Evolutionary conservation across 2,888 invertebrate genomes (phyloP).

Genomic region (Gasteruption jaculator): DNA sequence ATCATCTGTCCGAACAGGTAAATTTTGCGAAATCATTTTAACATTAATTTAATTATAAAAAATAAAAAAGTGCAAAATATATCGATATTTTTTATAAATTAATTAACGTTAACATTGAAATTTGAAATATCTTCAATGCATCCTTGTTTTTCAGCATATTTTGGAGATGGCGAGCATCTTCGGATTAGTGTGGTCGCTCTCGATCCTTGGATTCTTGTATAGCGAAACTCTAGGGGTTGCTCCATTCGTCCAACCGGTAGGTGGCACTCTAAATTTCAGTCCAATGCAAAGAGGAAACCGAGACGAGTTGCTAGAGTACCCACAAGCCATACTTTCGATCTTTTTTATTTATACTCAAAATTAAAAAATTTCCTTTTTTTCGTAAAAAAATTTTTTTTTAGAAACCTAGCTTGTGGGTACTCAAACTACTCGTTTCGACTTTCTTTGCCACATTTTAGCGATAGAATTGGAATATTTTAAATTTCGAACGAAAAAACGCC

Average conservation of each 20-base stretch:
- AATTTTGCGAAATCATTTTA: constrained; percentile 8
- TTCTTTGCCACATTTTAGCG: not conserved
- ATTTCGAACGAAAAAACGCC: no score
- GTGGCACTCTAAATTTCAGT: no score
- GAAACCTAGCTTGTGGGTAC: not conserved
- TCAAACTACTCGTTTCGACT: not conserved
- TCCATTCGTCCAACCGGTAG: constrained; percentile 80
- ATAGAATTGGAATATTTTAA: no score
- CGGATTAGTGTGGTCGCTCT: constrained; percentile 91
- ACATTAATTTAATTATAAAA: not conserved
- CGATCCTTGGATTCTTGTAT: constrained; percentile 79
- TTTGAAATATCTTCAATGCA: not conserved
- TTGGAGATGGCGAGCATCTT: constrained; percentile 92
- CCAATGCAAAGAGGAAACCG: no score
- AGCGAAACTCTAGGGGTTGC: constrained; percentile 83
- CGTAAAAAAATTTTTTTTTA: not conserved
- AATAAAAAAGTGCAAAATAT: not conserved
- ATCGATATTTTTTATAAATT: not conserved
- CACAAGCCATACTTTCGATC: no score
- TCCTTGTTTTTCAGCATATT: constrained; percentile 62
- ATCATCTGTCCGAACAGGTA: constrained; percentile 84
- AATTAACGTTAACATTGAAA: not conserved
- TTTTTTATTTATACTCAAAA: no score
- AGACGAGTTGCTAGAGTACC: no score
- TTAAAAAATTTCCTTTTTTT: no score